phyloP scores from a whole-genome alignment of 2,797 vertebrate species.

The Enteromius mattozi region DNA sequence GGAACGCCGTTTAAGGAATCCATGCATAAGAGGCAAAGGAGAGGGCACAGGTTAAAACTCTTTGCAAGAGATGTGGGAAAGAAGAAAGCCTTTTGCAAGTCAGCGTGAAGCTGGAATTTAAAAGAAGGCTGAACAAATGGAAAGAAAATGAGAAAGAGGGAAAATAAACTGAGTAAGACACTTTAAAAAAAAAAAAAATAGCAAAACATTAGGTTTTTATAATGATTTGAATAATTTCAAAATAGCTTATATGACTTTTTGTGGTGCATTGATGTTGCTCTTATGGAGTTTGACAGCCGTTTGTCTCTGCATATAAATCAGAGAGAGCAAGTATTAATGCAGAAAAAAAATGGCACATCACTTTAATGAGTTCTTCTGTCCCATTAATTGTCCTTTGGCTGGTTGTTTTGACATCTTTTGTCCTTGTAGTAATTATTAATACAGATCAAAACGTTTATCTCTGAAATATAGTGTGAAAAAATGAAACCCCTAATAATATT shows the following conservation, averaged over 20 bases:
- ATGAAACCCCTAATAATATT: not conserved
- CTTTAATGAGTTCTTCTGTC: not conserved
- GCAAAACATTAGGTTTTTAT: not conserved
- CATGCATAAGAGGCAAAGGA: slow-evolving; percentile 36
- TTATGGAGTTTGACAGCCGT: not conserved
- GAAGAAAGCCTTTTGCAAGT: not conserved
- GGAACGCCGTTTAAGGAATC: slow-evolving; percentile 37
- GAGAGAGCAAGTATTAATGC: not conserved
- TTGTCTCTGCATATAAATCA: not conserved
- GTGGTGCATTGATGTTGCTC: not conserved
- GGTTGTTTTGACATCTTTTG: not conserved
- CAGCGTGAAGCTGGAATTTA: not conserved
- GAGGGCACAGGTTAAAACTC: slow-evolving; percentile 17
- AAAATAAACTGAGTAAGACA: not conserved
- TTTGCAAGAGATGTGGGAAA: slow-evolving; percentile 22
- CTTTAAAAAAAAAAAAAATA: not conserved
- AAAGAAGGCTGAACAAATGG: not conserved
- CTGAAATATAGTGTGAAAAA: not conserved
- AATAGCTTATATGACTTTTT: not conserved
- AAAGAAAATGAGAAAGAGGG: not conserved
- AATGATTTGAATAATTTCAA: not conserved
- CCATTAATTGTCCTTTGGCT: not conserved
- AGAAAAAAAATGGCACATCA: not conserved
- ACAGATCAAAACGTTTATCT: not conserved
- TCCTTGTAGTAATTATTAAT: not conserved